A percentile compares a stretch with the other conserved stretches of the same genome.
Evolutionary conservation across 2,888 invertebrate genomes (phyloP).

Genomic region (Hemicrepidius hirtus): DNA sequence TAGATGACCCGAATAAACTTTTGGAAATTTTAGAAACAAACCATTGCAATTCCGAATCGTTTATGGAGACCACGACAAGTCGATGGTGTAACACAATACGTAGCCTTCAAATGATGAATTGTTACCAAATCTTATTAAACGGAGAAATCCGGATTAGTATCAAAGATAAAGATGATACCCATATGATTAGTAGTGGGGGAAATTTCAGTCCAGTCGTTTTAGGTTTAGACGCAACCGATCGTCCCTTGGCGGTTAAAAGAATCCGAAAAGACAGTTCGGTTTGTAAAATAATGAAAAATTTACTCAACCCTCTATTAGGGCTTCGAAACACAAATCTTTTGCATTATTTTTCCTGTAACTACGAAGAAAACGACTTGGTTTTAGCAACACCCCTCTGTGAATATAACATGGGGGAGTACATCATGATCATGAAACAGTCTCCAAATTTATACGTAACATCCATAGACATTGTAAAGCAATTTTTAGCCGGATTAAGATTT

Average conservation of each 20-base stretch:
- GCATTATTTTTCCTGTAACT: constrained; percentile 65
- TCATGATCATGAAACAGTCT: constrained; percentile 63
- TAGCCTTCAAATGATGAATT: constrained; percentile 59
- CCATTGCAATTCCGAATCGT: constrained; percentile 25
- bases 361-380: constrained; percentile 64
- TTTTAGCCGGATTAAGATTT: constrained; percentile 65
- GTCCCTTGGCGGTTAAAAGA: constrained; percentile 65
- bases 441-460: constrained; percentile 60
- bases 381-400: constrained; percentile 69
- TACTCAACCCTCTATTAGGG: constrained; percentile 63
- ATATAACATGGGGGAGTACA: constrained; percentile 69
- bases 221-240: constrained; percentile 65
- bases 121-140: constrained; percentile 57
- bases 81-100: constrained; percentile 60
- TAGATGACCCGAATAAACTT: constrained; percentile 48
- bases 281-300: constrained; percentile 61
- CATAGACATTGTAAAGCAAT: constrained; percentile 63
- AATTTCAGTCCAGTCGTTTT: constrained; percentile 69
- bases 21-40: constrained; percentile 47
- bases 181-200: constrained; percentile 65
- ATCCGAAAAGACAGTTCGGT: constrained; percentile 60
- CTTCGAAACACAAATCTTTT: constrained; percentile 64
- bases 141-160: constrained; percentile 63
- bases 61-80: constrained; percentile 52
- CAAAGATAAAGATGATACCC: constrained; percentile 59